Evolutionary conservation across 2,888 invertebrate species (phyloP), one percentile per base, ranked within the genome.

Genomic region (Eilema sororculum): DNA sequence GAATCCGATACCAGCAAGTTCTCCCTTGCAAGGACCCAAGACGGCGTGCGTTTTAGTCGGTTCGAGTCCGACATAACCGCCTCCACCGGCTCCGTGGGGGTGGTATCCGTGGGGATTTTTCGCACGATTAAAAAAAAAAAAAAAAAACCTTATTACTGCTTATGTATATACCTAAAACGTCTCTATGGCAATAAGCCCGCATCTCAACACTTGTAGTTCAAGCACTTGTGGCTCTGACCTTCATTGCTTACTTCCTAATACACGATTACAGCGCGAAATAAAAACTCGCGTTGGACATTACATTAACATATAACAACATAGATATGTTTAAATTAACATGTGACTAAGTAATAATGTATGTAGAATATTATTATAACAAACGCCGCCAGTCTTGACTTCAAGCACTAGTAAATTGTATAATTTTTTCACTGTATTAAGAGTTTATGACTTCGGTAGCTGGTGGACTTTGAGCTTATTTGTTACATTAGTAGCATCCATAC

Each of bases 241-340:
- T 72, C 56, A 66, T 52, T 20, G 20, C 68, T 68, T 71, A 71
- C 68, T 74, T 80, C 65, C 74, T 66, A 25, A 61, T 52, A 66
- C 22, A 30, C 37, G n/a, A 46, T 56, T 24, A 41, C 22, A n/a
- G 12, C 63, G 25, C 25, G 57, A 65, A 69, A 64, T 24, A 62
- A 62, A 41, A 62, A 24, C 58, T 58, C n/a, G 16, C n/a, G 41
- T 16, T 58, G 25, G n/a, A 37, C 20, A 22, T 30, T 6, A 62
- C 62, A 41, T 62, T 61, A 16, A 41, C 24, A 52, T 52, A n/a
- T 52, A 52, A 52, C 52, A 52, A 52, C 52, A 52, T 52, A n/a
- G 46, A 52, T 52, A 52, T 52, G n/a, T 52, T n/a, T 52, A 52
- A 52, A 52, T 52, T 52, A 9, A 52, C 20, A 52, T 52, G n/a